Evolutionary conservation across 2,888 invertebrate genomes (phyloP), one percentile per base, ranked within the genome.

Genomic region (Chrysopilus asiliformis): DNA sequence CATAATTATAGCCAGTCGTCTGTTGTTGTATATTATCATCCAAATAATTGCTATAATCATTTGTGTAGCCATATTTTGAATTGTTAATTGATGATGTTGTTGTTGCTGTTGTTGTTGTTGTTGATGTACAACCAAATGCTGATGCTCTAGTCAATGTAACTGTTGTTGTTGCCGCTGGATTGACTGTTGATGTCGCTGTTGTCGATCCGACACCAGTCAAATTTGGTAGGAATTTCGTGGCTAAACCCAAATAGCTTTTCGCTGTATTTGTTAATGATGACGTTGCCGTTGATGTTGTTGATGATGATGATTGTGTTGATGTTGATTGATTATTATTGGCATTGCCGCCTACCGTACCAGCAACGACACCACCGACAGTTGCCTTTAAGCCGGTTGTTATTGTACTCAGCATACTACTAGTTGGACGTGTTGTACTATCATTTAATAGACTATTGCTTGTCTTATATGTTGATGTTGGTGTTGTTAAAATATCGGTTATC

Each of bases 141-240:
- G n/a, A n/a, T n/a, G n/a, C n/a, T n/a, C n/a, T n/a, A 10, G 25
- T 16, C 12, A 12, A 12, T 5, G 32, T 37, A 4, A 27, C 33
- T 19, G 38, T 20, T 32, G 40, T 41, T 12, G 38, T 36, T 16
- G 42, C 28, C 42, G 35, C 9, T 33, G 41, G 18, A n/a, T n/a
- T n/a, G n/a, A n/a, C n/a, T 36, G 39, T 15, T 19, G 41, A 30
- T 40, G 20, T 29, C 10, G 34, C 24, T 16, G 31, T 13, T 10
- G 19, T 20, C 14, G 15, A n/a, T 8, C 32, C 17, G n/a, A n/a
- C n/a, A 2, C 42, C 42, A 19, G 38, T 35, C 8, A 42, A 24
- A 36, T 38, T 42, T 18, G 43, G 43, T 16, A 43, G 19, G 28
- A 40, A 43, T 34, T 43, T 43, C 16, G 43, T 41, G 13, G 41